A percentile compares a stretch with the other conserved stretches of the same genome.
Conservation (phyloP, 1,140 invertebrate genomes). For the Hyles euphorbiae region DNA sequence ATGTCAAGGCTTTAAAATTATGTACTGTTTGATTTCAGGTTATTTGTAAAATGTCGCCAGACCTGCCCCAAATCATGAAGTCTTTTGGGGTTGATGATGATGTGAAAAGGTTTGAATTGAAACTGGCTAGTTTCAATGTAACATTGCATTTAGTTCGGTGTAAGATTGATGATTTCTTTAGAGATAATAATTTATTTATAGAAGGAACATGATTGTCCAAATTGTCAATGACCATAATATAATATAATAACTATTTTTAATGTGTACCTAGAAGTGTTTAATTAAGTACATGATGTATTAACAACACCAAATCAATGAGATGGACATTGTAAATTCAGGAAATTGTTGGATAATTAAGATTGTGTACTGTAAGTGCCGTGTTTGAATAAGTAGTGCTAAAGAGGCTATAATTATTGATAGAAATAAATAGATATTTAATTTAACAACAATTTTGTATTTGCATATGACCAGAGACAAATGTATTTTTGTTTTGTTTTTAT, state of each 20-base stretch:
- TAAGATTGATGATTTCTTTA: conserved; percentile 56
- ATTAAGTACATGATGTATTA: not conserved
- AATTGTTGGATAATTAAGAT: conserved; percentile 2
- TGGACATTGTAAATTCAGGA: not conserved
- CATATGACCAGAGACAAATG: not conserved
- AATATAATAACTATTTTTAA: not conserved
- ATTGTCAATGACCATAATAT: no score
- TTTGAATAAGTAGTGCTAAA: conserved; percentile 1
- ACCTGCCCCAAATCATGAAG: conserved; percentile 51
- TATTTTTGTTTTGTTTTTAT: not conserved
- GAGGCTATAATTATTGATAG: conserved; percentile 5
- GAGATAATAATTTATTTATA: conserved; percentile 37
- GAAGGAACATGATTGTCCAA: conserved; percentile 12
- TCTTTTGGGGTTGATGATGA: conserved; percentile 47
- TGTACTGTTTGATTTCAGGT: conserved; percentile 43
- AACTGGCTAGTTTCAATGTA: conserved; percentile 41
- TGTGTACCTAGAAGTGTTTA: not conserved
- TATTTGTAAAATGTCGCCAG: conserved; percentile 60
- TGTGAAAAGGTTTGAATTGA: conserved; percentile 36
- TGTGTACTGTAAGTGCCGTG: not conserved
- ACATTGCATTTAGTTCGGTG: conserved; percentile 50
- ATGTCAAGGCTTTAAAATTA: no score
- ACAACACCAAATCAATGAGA: no score
- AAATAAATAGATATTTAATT: conserved; percentile 1
- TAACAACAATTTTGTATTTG: not conserved